Percentiles rank a stretch among this genome's conserved stretches.
phyloP scores from a whole-genome alignment of 1,140 invertebrate species.

The Caenorhabditis inopinata region DNA sequence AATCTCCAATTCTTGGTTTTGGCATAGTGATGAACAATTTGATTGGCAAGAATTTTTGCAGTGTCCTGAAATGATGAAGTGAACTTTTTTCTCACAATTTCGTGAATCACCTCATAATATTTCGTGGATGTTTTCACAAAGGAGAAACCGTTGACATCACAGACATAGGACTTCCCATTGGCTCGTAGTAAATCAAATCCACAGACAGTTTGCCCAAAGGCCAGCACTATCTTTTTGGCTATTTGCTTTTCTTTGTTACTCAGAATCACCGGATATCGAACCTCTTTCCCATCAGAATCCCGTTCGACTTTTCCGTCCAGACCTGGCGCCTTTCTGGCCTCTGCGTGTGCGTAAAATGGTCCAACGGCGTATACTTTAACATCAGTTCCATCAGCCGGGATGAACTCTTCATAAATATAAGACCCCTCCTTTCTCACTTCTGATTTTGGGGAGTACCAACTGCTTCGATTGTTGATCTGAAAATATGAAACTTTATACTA shows the following conservation, averaged over 20 bases:
- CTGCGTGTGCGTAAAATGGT: slow-evolving; percentile 97
- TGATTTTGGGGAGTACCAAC: slow-evolving; percentile 94
- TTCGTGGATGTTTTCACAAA: slow-evolving; percentile 99
- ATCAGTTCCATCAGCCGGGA: slow-evolving; percentile 97
- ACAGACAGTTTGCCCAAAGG: slow-evolving; percentile 98
- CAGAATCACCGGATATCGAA: slow-evolving; percentile 91
- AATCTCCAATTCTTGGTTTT: slow-evolving; percentile 68
- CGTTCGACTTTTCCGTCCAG: slow-evolving; percentile 89
- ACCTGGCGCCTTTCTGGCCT: slow-evolving; percentile 90
- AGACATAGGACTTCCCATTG: slow-evolving; percentile 93
- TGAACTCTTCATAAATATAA: slow-evolving; percentile 99
- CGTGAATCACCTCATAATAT: slow-evolving; percentile 79
- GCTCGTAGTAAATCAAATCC: slow-evolving; percentile 97
- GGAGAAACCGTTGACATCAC: slow-evolving; percentile 97
- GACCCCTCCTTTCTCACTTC: slow-evolving; percentile 92
- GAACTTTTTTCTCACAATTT: neutral
- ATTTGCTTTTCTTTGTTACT: slow-evolving; percentile 98
- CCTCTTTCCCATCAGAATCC: slow-evolving; percentile 94
- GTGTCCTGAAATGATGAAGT: slow-evolving; percentile 73
- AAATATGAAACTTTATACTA: slow-evolving; percentile 58
- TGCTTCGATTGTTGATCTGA: slow-evolving; percentile 93
- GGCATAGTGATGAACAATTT: slow-evolving; percentile 58
- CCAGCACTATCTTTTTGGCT: slow-evolving; percentile 92
- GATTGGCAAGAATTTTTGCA: slow-evolving; percentile 82
- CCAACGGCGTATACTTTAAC: slow-evolving; percentile 90